Percentiles rank a stretch among this genome's conserved stretches.
These are phyloP conservation scores for Tetragonula clypearis DNA, from an alignment of 1,140 invertebrate species.

Conservation along the genomic window DNA sequence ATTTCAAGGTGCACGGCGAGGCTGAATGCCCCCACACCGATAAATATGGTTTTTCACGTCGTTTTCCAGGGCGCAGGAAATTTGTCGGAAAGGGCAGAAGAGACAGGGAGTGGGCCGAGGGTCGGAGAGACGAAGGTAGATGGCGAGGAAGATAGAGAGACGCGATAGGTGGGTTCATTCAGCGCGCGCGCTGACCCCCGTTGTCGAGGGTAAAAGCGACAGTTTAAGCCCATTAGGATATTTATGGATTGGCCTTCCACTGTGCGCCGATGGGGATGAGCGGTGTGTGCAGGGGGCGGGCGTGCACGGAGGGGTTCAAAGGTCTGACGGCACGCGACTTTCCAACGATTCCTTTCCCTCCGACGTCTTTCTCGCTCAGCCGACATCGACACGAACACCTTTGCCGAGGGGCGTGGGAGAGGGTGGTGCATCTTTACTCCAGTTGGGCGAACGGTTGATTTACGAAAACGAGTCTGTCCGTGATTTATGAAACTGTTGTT, in stretches of 20 bases:
- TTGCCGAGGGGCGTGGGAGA: slow-evolving; percentile 22
- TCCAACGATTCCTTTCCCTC: slow-evolving; percentile 10
- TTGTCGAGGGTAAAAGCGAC: slow-evolving; percentile 72
- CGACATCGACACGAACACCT: slow-evolving; percentile 54
- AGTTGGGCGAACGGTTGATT: slow-evolving; percentile 20
- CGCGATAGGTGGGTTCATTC: slow-evolving; percentile 34
- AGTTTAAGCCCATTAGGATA: slow-evolving; percentile 78
- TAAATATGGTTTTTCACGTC: slow-evolving; percentile 62
- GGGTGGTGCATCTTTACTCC: slow-evolving; percentile 55
- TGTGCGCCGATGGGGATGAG: not conserved
- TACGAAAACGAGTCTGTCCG: slow-evolving; percentile 54
- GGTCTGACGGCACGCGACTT: slow-evolving; percentile 64
- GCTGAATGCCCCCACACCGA: slow-evolving; percentile 31
- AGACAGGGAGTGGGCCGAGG: not conserved
- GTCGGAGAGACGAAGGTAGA: slow-evolving; percentile 13
- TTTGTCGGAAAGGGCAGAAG: slow-evolving; percentile 60
- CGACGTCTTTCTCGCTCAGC: slow-evolving; percentile 24
- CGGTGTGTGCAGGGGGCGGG: slow-evolving; percentile 33
- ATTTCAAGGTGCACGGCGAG: slow-evolving; percentile 68
- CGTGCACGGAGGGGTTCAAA: slow-evolving; percentile 46
- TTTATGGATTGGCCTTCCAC: slow-evolving; percentile 71
- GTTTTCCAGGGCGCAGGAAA: slow-evolving; percentile 59
- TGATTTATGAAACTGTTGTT: slow-evolving; percentile 60
- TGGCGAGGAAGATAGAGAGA: slow-evolving; percentile 41
- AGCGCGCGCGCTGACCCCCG: slow-evolving; percentile 29